phyloP scores from a whole-genome alignment of 2,888 invertebrate genomes.

The Litoditis marina region DNA sequence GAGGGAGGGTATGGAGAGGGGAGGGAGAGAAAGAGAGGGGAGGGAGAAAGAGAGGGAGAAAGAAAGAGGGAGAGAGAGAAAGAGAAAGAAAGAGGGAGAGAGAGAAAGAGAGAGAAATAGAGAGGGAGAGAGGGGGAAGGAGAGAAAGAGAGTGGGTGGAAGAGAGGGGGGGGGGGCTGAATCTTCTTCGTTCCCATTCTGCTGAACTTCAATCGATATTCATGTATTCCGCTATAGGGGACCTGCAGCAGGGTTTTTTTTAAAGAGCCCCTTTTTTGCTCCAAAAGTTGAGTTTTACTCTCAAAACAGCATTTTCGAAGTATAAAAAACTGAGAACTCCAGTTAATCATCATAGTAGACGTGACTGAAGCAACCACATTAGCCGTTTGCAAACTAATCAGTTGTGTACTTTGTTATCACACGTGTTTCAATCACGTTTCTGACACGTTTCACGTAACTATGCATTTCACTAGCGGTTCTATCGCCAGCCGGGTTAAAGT shows the following conservation, averaged over 20 bases:
- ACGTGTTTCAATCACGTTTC: too few relatives aligned
- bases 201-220: too few relatives aligned
- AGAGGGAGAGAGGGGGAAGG: neutral
- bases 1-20: too few relatives aligned
- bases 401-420: too few relatives aligned
- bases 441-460: too few relatives aligned
- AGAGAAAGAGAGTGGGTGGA: neutral
- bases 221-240: too few relatives aligned
- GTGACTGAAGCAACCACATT: neutral
- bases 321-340: neutral
- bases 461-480: too few relatives aligned
- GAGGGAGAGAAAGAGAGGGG: neutral
- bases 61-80: neutral
- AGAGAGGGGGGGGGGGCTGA: neutral
- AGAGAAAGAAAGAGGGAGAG: neutral
- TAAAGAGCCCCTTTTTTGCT: neutral
- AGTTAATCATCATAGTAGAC: neutral
- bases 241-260: too few relatives aligned
- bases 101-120: neutral
- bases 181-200: too few relatives aligned
- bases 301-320: neutral
- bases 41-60: neutral
- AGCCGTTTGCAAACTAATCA: neutral
- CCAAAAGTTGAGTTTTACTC: neutral
- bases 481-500: too few relatives aligned